These are phyloP conservation scores for Toxotes lorentzi DNA, from an alignment of 2,797 vertebrate genomes.

Conservation along the genomic window DNA sequence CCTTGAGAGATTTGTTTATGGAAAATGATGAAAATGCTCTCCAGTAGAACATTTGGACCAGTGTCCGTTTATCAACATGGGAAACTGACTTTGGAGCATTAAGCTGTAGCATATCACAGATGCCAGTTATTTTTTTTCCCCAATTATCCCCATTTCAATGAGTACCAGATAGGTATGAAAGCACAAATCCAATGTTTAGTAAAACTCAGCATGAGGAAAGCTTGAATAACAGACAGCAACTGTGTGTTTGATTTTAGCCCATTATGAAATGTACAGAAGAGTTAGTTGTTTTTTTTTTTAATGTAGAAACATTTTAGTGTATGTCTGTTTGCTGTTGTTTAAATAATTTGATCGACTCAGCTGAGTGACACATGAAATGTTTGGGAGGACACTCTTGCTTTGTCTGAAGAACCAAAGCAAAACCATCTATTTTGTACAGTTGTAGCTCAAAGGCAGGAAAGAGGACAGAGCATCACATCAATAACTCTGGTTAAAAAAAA, in stretches of 20 bases:
- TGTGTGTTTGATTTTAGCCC: not conserved
- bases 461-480: not conserved
- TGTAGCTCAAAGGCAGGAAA: too few species aligned
- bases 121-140: slow-evolving; percentile 8
- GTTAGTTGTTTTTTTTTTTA: too few species aligned
- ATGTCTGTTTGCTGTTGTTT: not conserved
- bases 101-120: slow-evolving; percentile 1
- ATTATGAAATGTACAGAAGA: too few species aligned
- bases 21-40: slow-evolving; percentile 40
- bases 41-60: slow-evolving; percentile 18
- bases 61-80: slow-evolving; percentile 21
- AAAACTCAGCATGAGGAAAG: not conserved
- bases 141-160: slow-evolving; percentile 7
- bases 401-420: not conserved
- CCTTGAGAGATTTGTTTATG: slow-evolving; percentile 35
- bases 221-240: not conserved
- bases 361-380: not conserved
- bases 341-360: not conserved
- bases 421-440: not conserved
- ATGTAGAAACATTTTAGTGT: not conserved
- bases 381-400: not conserved
- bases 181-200: slow-evolving; percentile 14
- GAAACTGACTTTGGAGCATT: slow-evolving; percentile 26
- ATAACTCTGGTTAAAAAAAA: not conserved
- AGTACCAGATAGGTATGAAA: not conserved